Percentiles rank a stretch among this genome's conserved stretches.
Conservation (phyloP, 1,140 invertebrate species). For the Brachionus koreanus region DNA sequence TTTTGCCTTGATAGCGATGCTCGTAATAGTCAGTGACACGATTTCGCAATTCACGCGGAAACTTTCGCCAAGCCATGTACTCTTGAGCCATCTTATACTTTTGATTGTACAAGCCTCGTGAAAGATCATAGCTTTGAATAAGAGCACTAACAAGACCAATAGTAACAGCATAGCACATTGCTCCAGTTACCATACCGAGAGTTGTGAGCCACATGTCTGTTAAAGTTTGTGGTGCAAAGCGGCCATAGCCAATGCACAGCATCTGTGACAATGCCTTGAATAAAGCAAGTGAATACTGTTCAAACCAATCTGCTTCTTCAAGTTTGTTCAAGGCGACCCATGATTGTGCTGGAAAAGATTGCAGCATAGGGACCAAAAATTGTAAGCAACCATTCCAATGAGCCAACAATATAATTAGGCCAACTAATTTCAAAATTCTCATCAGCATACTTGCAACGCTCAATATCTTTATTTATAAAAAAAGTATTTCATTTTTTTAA, state of each 20-base stretch:
- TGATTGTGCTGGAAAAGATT: slow-evolving; percentile 93
- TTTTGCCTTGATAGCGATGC: slow-evolving; percentile 96
- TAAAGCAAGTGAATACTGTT: slow-evolving; percentile 96
- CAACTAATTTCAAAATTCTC: slow-evolving; percentile 98
- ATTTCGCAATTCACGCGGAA: slow-evolving; percentile 87
- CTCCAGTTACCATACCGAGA: slow-evolving; percentile 75
- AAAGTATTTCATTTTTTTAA: background rate
- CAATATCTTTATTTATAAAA: slow-evolving; percentile 81
- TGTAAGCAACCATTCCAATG: slow-evolving; percentile 97
- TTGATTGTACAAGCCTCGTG: slow-evolving; percentile 90
- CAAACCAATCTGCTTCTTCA: slow-evolving; percentile 92
- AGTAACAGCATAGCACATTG: slow-evolving; percentile 93
- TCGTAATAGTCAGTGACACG: slow-evolving; percentile 96
- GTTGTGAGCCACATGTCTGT: slow-evolving; percentile 98
- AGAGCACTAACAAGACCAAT: slow-evolving; percentile 95
- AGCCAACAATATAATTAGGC: slow-evolving; percentile 96
- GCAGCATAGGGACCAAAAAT: slow-evolving; percentile 95
- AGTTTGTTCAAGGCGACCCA: slow-evolving; percentile 98
- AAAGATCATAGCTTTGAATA: slow-evolving; percentile 95
- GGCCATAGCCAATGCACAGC: slow-evolving; percentile 82
- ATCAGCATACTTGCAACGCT: slow-evolving; percentile 98
- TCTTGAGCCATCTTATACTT: slow-evolving; percentile 85
- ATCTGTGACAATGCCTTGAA: slow-evolving; percentile 99
- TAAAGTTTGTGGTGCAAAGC: slow-evolving; percentile 90
- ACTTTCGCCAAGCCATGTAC: slow-evolving; percentile 94